Evolutionary conservation across 1,140 invertebrate genomes (phyloP), one percentile per base, ranked within the genome.

Genomic region (Danaus plexippus): DNA sequence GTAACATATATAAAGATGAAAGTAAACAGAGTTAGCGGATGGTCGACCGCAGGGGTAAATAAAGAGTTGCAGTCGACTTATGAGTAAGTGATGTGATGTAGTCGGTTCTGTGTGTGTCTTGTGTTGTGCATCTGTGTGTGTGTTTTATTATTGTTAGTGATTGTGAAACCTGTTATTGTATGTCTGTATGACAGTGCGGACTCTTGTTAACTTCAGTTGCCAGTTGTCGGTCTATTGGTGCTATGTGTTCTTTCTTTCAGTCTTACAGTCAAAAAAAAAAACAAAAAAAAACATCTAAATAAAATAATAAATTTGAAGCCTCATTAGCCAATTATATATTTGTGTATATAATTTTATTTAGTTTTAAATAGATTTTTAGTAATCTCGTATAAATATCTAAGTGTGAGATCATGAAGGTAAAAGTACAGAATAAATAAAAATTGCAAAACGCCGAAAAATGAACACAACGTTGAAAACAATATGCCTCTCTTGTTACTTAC

Each of bases 361-460:
- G 74, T 74, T 82, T 81, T 77, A 79, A 75, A 78, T 77, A 79
- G 72, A 77, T 73, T 75, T 85, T 81, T 85, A 78, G 76, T 85
- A 85, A 85, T 87, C 81, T 87, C 84, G 74, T 84, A 84, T 85
- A 86, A 83, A 85, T 85, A 85, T 81, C 77, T 87, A 84, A 85
- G 74, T 77, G 72, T 87, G 84, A 85, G 84, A 87, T 87, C 84
- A 87, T 75, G 75, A 74, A 78, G 80, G 72, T 84, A 84, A 79
- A 75, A 75, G 71, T 76, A 81, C 68, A 81, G 71, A 86, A 82
- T 81, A 87, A 85, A 85, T 79, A 81, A 78, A 77, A 73, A 76
- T 85, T 79, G 73, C 73, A 71, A 74, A 76, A 79, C 73, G 84
- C 84, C 84, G 71, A 84, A 83, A 74, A 80, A 84, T 85, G 81